Evolutionary conservation across 2,888 invertebrate species (phyloP).

Genomic region (Spialia ferax): DNA sequence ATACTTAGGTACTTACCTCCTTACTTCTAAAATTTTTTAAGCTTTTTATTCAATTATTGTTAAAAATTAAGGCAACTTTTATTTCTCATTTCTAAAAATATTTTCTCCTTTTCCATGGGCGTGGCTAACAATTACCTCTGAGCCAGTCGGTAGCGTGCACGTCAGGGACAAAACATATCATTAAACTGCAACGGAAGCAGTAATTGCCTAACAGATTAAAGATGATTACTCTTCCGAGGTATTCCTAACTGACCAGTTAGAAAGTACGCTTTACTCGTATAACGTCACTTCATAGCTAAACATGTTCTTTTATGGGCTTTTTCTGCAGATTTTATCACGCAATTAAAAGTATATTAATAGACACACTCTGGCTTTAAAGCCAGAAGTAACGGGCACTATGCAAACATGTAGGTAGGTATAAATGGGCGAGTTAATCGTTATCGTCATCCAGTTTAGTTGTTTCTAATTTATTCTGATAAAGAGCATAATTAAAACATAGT

Average conservation of each 20-base stretch:
- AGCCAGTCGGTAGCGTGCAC: constrained; percentile 31
- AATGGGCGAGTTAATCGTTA: neutral
- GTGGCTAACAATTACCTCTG: constrained; percentile 16
- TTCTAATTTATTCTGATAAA: too few relatives aligned
- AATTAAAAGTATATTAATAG: constrained; percentile 6
- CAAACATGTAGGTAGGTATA: neutral
- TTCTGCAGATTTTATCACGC: constrained; percentile 3
- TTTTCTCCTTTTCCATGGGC: constrained; percentile 18
- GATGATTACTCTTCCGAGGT: constrained; percentile 27
- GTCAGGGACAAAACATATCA: constrained; percentile 25
- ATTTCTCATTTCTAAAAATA: neutral
- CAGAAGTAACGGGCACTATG: neutral
- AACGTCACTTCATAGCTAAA: neutral
- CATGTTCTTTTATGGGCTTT: constrained; percentile 5
- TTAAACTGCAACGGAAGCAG: constrained; percentile 29
- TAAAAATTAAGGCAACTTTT: neutral
- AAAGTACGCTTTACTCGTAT: constrained; percentile 17
- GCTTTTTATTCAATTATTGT: too few relatives aligned
- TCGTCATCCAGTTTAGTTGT: neutral
- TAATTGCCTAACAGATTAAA: constrained; percentile 34
- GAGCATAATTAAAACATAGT: too few relatives aligned
- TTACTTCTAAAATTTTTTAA: too few relatives aligned
- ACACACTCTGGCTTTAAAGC: neutral
- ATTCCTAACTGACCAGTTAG: constrained; percentile 21
- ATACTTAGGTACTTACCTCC: too few relatives aligned